Evolutionary conservation across 1,140 invertebrate species (phyloP).

Genomic region (Pinna nobilis): DNA sequence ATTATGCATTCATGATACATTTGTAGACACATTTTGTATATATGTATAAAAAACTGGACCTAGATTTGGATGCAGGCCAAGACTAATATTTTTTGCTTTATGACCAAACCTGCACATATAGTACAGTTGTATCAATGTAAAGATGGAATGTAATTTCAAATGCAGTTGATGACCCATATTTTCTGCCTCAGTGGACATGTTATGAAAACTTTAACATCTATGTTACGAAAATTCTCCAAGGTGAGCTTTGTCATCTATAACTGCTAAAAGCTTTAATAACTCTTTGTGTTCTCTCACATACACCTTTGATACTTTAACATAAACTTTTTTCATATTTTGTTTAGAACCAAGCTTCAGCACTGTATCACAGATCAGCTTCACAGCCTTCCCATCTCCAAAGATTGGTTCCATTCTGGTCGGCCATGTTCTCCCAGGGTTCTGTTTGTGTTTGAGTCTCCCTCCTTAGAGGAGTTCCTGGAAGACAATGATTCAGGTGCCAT

Average conservation of each 20-base stretch:
- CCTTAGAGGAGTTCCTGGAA: constrained; percentile 44
- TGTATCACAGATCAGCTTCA: constrained; percentile 78
- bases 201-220: too few species aligned
- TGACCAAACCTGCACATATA: too few species aligned
- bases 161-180: too few species aligned
- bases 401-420: constrained; percentile 84
- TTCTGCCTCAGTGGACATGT: too few species aligned
- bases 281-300: not conserved
- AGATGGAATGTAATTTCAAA: too few species aligned
- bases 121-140: too few species aligned
- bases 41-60: not conserved
- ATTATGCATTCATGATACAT: not conserved
- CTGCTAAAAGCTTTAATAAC: too few species aligned
- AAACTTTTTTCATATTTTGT: not conserved
- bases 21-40: not conserved
- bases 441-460: constrained; percentile 84
- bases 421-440: constrained; percentile 88
- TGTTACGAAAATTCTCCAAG: too few species aligned
- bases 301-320: not conserved
- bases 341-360: constrained; percentile 78
- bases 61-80: not conserved
- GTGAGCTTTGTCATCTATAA: too few species aligned
- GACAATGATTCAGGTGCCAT: constrained; percentile 44
- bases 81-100: not conserved
- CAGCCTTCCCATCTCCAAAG: constrained; percentile 78